Evolutionary conservation across 1,140 invertebrate species (phyloP), one percentile per base, ranked within the genome.

Genomic region (Eupeodes corollae): DNA sequence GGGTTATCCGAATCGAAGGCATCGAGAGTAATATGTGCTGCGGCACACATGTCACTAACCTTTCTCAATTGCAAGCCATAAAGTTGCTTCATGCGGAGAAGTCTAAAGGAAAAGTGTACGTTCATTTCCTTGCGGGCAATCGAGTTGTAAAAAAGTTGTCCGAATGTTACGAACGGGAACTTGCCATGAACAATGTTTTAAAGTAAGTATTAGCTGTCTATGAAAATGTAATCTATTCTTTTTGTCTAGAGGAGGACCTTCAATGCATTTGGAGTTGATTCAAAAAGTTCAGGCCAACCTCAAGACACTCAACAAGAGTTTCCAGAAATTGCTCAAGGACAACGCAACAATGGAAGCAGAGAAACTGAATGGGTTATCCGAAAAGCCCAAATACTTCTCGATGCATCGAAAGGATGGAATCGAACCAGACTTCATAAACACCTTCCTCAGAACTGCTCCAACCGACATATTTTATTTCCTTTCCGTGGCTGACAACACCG

Each of bases 11-110:
- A 32, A 86, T 86, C 48, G 73, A 75, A 35, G 76, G 75, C 34
- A 62, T 89, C 38, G 86, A 90, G 52, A 74, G 76, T 32, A 88
- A 87, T 57, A 80, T 89, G 75, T 91, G 88, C 65, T 91, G 88
- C 71, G 88, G 88, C 16, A 91, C 88, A 1, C 88, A 91, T 70
- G 83, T 90, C 2, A 74, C 73, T 3, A 88, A 86, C 69, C 68
- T 88, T 31, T 74, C 73, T 52, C 83, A 91, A 60, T 68, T 91
- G 38, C 88, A 91, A 75, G 76, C 77, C 5, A 76, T 90, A 8
- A 90, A 89, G 66, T 57, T 90, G 16, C 52, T 87, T 2, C 73
- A 77, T 42, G 63, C 69, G 2, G 85, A 88, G 65, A 84, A 86
- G 54, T 74, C 75, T 13, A 87, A 86, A 65, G 76, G 70, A 1